Conservation (phyloP, 2,888 invertebrate species). For the Tenthredo livida region DNA sequence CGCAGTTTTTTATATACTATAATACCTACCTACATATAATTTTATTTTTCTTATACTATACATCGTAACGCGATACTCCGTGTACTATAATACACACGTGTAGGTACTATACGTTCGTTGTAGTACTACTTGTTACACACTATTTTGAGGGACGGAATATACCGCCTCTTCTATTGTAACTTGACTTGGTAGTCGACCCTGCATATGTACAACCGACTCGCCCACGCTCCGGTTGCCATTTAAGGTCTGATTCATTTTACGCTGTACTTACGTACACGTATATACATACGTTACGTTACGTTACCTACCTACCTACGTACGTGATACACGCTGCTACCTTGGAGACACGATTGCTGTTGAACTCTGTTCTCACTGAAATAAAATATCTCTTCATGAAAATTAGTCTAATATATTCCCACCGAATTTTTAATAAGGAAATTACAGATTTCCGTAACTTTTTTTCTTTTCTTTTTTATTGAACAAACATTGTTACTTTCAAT, state of each 20-base stretch:
- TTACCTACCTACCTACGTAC: not conserved
- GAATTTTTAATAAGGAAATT: too few relatives aligned
- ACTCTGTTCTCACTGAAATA: too few relatives aligned
- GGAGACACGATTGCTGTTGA: not conserved
- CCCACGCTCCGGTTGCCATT: conserved; percentile 58
- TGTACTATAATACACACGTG: not conserved
- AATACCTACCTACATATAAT: not conserved
- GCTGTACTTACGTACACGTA: not conserved
- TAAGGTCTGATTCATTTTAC: conserved; percentile 59
- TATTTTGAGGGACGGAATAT: not conserved
- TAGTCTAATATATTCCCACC: too few relatives aligned
- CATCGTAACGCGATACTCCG: not conserved
- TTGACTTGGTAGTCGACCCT: conserved; percentile 35
- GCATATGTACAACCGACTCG: conserved; percentile 57
- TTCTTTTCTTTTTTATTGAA: too few relatives aligned
- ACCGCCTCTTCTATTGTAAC: conserved; percentile 4
- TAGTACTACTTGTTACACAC: conserved; percentile 17
- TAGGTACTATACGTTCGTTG: not conserved
- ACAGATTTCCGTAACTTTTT: too few relatives aligned
- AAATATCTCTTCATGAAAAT: too few relatives aligned
- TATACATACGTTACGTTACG: not conserved
- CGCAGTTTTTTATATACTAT: not conserved
- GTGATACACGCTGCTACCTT: not conserved
- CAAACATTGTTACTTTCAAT: too few relatives aligned
- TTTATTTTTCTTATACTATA: not conserved